phyloP scores from a whole-genome alignment of 2,113 vertebrate species.

The Sylvia atricapilla region DNA sequence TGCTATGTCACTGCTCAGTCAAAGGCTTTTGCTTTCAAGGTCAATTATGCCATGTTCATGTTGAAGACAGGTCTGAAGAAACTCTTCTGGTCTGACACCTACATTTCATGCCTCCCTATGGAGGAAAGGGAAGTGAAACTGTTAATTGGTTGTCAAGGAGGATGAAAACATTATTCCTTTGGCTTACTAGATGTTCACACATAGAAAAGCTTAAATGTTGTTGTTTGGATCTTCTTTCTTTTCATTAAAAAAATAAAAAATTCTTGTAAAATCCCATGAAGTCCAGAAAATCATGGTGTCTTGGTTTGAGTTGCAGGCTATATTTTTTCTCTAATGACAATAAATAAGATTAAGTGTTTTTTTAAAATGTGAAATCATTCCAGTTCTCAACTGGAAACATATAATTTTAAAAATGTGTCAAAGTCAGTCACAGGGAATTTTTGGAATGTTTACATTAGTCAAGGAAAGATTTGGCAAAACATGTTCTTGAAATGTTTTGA shows the following conservation, averaged over 20 bases:
- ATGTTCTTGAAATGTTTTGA: neutral
- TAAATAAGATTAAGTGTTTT: neutral
- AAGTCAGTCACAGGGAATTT: neutral
- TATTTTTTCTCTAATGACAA: neutral
- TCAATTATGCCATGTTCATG: neutral
- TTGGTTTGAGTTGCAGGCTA: neutral
- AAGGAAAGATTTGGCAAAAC: neutral
- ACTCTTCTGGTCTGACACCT: neutral
- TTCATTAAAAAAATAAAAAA: neutral
- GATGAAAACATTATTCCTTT: neutral
- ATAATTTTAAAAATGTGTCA: constrained; percentile 18
- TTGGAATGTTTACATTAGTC: constrained; percentile 29
- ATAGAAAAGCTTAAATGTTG: neutral
- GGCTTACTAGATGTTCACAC: neutral
- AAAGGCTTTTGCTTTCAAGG: constrained; percentile 1
- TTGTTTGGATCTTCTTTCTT: neutral
- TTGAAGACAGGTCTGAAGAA: neutral
- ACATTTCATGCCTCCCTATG: neutral
- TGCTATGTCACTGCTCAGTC: neutral
- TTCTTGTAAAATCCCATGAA: neutral
- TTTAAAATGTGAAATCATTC: neutral
- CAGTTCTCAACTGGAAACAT: neutral
- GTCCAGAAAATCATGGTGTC: neutral
- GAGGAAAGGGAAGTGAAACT: neutral
- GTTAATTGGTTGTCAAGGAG: neutral